A percentile compares a stretch with the other conserved stretches of the same genome.
Conservation (phyloP, 1,140 invertebrate species). For the Oppia nitens region DNA sequence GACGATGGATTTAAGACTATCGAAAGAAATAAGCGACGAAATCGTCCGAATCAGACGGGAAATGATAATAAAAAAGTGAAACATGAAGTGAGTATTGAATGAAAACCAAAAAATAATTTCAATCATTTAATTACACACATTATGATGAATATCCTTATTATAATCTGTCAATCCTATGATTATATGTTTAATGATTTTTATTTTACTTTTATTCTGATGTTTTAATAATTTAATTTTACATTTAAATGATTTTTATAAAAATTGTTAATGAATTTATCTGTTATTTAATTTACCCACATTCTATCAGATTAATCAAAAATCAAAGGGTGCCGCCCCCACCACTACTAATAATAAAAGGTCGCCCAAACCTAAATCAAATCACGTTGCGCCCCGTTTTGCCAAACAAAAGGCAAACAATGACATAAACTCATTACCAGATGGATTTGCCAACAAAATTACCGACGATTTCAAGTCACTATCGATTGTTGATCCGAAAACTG, state of each 20-base stretch:
- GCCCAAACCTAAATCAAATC: too few species aligned
- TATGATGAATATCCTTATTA: conserved; percentile 20
- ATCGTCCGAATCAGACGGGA: conserved; percentile 28
- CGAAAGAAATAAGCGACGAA: conserved; percentile 16
- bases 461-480: not conserved
- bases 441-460: not conserved
- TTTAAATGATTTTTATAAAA: too few species aligned
- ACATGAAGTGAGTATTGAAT: conserved; percentile 15
- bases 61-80: conserved; percentile 25
- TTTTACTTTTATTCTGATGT: not conserved
- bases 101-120: not conserved
- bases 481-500: too few species aligned
- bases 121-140: not conserved
- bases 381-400: conserved; percentile 61
- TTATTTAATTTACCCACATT: too few species aligned
- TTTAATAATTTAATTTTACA: not conserved
- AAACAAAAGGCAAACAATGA: conserved; percentile 44
- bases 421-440: not conserved
- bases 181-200: conserved; percentile 16
- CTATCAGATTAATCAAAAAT: too few species aligned
- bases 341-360: too few species aligned
- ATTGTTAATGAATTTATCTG: too few species aligned
- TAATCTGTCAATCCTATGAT: conserved; percentile 28
- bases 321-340: too few species aligned
- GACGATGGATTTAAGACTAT: not conserved